phyloP scores from a whole-genome alignment of 2,888 invertebrate species.

The Romanomermis culicivorax region DNA sequence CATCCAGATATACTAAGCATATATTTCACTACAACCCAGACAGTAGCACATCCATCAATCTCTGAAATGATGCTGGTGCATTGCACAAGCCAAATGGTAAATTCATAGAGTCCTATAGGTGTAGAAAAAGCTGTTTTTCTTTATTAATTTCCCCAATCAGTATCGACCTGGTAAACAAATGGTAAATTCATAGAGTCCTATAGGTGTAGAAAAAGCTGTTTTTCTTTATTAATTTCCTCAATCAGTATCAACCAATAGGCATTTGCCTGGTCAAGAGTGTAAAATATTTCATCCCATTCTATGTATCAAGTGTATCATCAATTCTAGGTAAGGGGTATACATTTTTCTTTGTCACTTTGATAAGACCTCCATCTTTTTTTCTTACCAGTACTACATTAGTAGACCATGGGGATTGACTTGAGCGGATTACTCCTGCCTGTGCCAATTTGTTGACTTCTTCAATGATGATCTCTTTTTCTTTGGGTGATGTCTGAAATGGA shows the following conservation, averaged over 20 bases:
- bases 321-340: no score
- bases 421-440: slow-evolving; percentile 11
- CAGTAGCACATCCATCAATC: slow-evolving; percentile 13
- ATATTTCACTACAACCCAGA: slow-evolving; percentile 12
- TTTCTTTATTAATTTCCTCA: slow-evolving; percentile 12
- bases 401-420: no score
- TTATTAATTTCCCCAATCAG: slow-evolving; percentile 11
- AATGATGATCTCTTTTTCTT: no score
- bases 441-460: background rate
- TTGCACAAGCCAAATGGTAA: slow-evolving; percentile 19
- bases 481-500: no score
- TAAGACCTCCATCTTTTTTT: slow-evolving; percentile 21
- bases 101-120: slow-evolving; percentile 16
- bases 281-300: slow-evolving; percentile 9
- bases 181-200: slow-evolving; percentile 18
- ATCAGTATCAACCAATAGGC: no score
- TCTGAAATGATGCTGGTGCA: no score
- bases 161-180: slow-evolving; percentile 17
- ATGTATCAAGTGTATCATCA: no score
- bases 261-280: slow-evolving; percentile 11
- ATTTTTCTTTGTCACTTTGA: no score
- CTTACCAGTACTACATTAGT: no score
- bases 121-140: slow-evolving; percentile 16
- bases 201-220: slow-evolving; percentile 15
- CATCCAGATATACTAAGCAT: no score